Percentiles rank a stretch among this genome's conserved stretches.
phyloP scores from a whole-genome alignment of 2,113 vertebrate species.

The Tautogolabrus adspersus region DNA sequence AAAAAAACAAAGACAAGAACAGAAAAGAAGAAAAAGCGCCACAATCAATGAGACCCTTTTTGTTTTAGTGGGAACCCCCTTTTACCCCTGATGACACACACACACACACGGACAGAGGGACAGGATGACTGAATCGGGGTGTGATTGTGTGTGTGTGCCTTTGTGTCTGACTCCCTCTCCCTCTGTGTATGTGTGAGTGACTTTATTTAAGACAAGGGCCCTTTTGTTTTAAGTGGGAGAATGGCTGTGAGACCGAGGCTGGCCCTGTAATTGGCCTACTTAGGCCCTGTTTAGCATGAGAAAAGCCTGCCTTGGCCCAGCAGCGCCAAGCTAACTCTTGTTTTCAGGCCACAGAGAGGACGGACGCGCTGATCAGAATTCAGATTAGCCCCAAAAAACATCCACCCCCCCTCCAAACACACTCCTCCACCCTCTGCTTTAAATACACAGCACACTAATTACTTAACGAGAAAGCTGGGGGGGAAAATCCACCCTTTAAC shows the following conservation, averaged over 20 bases:
- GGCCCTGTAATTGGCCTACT: slow-evolving; percentile 98
- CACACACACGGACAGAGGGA: slow-evolving; percentile 31
- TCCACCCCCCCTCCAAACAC: slow-evolving; percentile 53
- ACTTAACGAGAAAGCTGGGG: slow-evolving; percentile 68
- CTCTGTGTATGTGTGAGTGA: slow-evolving; percentile 80
- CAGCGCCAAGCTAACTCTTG: slow-evolving; percentile 93
- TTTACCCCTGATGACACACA: slow-evolving; percentile 65
- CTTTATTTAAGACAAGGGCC: slow-evolving; percentile 94
- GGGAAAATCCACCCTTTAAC: slow-evolving; percentile 47
- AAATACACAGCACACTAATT: slow-evolving; percentile 84
- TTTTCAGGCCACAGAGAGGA: slow-evolving; percentile 85
- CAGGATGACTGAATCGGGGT: slow-evolving; percentile 63
- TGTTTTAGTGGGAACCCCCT: slow-evolving; percentile 82
- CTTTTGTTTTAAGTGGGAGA: slow-evolving; percentile 90
- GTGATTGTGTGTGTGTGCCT: slow-evolving; percentile 61
- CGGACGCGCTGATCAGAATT: slow-evolving; percentile 92
- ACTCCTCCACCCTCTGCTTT: slow-evolving; percentile 83
- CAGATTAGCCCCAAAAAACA: slow-evolving; percentile 92
- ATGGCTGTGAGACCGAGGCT: slow-evolving; percentile 88
- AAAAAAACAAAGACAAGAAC: slow-evolving; percentile 62
- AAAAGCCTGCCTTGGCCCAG: slow-evolving; percentile 90
- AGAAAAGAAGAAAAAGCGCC: slow-evolving; percentile 80
- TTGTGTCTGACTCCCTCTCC: slow-evolving; percentile 73
- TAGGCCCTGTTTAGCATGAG: slow-evolving; percentile 97
- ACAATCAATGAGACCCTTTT: slow-evolving; percentile 79